A percentile compares a stretch with the other conserved stretches of the same genome.
Evolutionary conservation across 2,113 vertebrate species (phyloP).

Genomic region (Crotalus viridis): DNA sequence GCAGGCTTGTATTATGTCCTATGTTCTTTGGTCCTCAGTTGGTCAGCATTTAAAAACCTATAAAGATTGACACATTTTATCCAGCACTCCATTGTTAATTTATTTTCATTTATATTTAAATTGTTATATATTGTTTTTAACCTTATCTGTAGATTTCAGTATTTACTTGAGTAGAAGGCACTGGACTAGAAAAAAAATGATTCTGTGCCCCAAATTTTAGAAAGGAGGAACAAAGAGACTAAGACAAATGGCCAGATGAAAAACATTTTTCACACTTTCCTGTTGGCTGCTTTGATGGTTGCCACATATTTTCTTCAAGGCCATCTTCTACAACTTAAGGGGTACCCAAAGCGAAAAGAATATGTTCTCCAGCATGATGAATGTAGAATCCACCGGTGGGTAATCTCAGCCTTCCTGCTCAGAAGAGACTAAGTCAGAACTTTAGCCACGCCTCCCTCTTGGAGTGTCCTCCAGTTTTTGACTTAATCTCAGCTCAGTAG

Average conservation of each 20-base stretch:
- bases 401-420: no score
- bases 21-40: neutral
- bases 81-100: neutral
- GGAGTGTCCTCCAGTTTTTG: no score
- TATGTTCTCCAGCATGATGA: no score
- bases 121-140: neutral
- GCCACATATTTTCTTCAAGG: neutral
- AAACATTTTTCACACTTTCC: neutral
- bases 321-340: neutral
- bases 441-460: no score
- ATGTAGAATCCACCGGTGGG: no score
- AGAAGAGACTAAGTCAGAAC: no score
- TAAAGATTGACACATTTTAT: neutral
- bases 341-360: neutral
- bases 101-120: neutral
- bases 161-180: neutral
- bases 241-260: neutral
- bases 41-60: neutral
- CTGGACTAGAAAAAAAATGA: neutral
- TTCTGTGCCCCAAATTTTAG: neutral
- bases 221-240: neutral
- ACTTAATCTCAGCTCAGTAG: no score
- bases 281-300: neutral
- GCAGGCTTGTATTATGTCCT: neutral
- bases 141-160: neutral